Conservation (phyloP, 2,113 vertebrate species). For the Peromyscus californicus region DNA sequence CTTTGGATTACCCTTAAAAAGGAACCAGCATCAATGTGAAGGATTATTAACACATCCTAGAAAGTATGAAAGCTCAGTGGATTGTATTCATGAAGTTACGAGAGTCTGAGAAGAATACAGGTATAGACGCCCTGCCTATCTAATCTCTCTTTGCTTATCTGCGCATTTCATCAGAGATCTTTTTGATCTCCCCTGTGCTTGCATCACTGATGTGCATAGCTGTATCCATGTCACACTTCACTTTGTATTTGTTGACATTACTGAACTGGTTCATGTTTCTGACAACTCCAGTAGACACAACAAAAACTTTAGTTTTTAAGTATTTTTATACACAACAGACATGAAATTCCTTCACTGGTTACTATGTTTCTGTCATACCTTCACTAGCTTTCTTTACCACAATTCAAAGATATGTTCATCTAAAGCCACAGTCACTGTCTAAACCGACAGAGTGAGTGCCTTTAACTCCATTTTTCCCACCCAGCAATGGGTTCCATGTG, state of each 20-base stretch:
- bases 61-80: conserved; percentile 6
- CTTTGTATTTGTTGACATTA: neutral
- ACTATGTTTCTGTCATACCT: neutral
- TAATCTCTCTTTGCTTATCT: conserved; percentile 38
- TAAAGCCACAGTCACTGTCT: neutral
- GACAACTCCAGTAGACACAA: neutral
- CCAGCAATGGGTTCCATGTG: no score
- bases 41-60: neutral
- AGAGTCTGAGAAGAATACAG: neutral
- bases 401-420: neutral
- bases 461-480: neutral
- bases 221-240: neutral
- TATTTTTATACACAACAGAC: neutral
- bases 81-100: neutral
- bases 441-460: neutral
- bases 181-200: neutral
- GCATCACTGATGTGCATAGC: neutral
- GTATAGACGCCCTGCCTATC: neutral
- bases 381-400: neutral
- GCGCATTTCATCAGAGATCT: neutral
- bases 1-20: neutral
- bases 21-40: conserved; percentile 8
- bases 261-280: neutral
- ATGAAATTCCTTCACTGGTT: neutral
- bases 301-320: neutral